Percentiles rank a stretch among this genome's conserved stretches.
Conservation (phyloP, 2,797 vertebrate genomes). For the Propithecus perrieri region DNA sequence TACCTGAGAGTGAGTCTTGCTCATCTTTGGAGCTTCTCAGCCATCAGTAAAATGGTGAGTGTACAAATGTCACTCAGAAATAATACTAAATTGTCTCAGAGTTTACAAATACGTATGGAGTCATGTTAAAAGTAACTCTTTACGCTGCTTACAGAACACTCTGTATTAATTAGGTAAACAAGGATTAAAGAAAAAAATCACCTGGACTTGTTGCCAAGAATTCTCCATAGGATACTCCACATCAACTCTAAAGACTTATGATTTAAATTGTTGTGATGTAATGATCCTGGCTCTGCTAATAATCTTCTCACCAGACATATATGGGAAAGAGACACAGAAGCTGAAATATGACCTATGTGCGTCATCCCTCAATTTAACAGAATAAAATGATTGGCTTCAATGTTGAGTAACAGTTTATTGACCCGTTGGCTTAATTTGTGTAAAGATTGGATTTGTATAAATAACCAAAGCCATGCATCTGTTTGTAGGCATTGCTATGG, state of each 20-base stretch:
- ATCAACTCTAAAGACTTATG: background rate
- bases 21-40: background rate
- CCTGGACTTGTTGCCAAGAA: background rate
- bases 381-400: slow-evolving; percentile 27
- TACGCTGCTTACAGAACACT: background rate
- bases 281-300: slow-evolving; percentile 63
- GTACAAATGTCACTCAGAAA: background rate
- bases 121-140: background rate
- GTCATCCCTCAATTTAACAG: slow-evolving; percentile 50
- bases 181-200: slow-evolving; percentile 21
- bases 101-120: background rate
- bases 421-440: slow-evolving; percentile 71
- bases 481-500: background rate
- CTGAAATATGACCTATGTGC: slow-evolving; percentile 75
- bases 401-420: slow-evolving; percentile 71
- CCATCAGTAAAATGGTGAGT: background rate
- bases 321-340: slow-evolving; percentile 69
- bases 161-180: slow-evolving; percentile 23
- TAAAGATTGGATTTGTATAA: slow-evolving; percentile 58
- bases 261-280: slow-evolving; percentile 51
- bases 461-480: slow-evolving; percentile 22
- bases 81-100: background rate
- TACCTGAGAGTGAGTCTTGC: background rate
- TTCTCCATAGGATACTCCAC: slow-evolving; percentile 9
- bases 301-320: slow-evolving; percentile 75